These are phyloP conservation scores for Coenonympha glycerion DNA, from an alignment of 2,888 invertebrate species.

Conservation along the genomic window DNA sequence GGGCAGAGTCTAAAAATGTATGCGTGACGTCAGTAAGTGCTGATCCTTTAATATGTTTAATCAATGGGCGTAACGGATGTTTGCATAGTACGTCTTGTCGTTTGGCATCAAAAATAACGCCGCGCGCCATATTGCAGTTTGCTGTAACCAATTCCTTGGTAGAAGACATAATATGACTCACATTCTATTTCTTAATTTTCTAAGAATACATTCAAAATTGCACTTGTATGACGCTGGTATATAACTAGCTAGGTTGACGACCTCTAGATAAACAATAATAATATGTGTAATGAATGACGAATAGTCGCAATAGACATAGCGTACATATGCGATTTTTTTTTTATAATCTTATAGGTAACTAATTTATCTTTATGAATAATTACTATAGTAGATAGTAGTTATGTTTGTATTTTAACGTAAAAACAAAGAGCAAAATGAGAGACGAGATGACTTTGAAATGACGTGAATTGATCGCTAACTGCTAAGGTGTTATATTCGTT, in stretches of 20 bases:
- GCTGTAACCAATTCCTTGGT: slow-evolving; percentile 54
- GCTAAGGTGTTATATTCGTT: neutral
- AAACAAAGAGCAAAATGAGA: slow-evolving; percentile 2
- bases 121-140: slow-evolving; percentile 30
- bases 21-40: no score
- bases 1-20: no score
- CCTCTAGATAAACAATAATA: slow-evolving; percentile 44
- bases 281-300: slow-evolving; percentile 19
- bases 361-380: slow-evolving; percentile 1
- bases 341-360: neutral
- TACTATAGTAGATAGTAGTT: neutral
- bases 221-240: slow-evolving; percentile 61
- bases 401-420: neutral
- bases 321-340: slow-evolving; percentile 6
- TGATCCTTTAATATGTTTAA: no score
- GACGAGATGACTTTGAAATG: neutral
- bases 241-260: slow-evolving; percentile 51
- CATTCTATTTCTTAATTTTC: slow-evolving; percentile 67
- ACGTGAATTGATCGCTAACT: slow-evolving; percentile 4
- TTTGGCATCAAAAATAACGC: slow-evolving; percentile 37
- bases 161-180: slow-evolving; percentile 57
- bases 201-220: slow-evolving; percentile 72
- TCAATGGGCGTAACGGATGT: neutral
- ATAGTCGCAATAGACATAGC: slow-evolving; percentile 11
- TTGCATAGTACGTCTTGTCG: neutral